Evolutionary conservation across 2,888 invertebrate genomes (phyloP), one percentile per base, ranked within the genome.

Genomic region (Ennomos quercinarius): DNA sequence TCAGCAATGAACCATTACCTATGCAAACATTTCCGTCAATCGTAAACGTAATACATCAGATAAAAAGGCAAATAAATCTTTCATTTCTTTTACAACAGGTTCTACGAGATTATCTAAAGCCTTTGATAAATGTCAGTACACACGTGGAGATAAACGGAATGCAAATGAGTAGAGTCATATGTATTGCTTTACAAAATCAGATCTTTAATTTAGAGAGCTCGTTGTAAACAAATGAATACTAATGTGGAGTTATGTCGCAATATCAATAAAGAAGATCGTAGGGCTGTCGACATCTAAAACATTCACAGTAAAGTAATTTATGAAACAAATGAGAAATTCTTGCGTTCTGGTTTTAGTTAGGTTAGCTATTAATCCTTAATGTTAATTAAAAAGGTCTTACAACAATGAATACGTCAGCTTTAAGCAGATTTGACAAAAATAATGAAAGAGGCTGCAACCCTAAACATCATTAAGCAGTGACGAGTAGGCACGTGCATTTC

Each of bases 181-280:
- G 68, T 64, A 70, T 72, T 70, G 67, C 68, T 67, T 73, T 71
- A 73, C 64, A 75, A 76, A 79, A 84, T 83, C 76, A 78, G 82
- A 84, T 86, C 74, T 83, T 74, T 74, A 72, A 81, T 66, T 61
- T 66, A 63, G 54, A 78, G 74, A 81, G 77, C 77, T 73, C 70
- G 73, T 73, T 76, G 78, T 82, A 75, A 82, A 86, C 83, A 84
- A 85, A 84, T 85, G 78, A 72, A 75, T 77, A 80, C 79, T 77
- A 78, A 78, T 80, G 74, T 59, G 64, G 48, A 47, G 51, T 53
- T 62, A 55, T 67, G 66, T 62, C 53, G 61, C 58, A 61, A 60
- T 65, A 61, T 59, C 59, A 66, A 66, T 64, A 64, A 64, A 60
- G 46, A 55, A 36, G 40, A 51, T 10, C 35, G 12, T 47, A 60